Base-by-base conservation (phyloP, 2,797 vertebrate genomes). In the Neopelma chrysocephalum region DNA sequence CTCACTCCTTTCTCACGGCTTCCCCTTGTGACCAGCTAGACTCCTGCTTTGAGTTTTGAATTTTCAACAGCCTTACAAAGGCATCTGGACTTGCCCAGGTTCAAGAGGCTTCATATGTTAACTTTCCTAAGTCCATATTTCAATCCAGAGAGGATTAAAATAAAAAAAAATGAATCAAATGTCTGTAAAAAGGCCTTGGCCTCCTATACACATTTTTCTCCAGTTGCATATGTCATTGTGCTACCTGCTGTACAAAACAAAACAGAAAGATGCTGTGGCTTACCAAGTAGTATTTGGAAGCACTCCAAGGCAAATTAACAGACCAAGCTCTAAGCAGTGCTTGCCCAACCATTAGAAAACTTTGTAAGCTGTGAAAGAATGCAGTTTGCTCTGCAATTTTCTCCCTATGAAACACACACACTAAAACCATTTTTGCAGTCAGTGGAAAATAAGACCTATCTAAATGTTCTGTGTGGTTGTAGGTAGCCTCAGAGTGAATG, bases 231-330 rank as follows among this genome's bases (percentile, higher is more conserved):
- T 86, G 54, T 68, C 45, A 13, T 70, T 45, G 54, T 62, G 57
- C 61, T 92, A 69, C 61, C 87, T 92, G 82, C 82, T 93, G 76
- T 51, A 94, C 26, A 56, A 88, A 92, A 86, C 82, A 81, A 85
- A 93, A 43, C 84, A 91, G 61, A 80, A 83, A 48, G 85, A 62
- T 75, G 62, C 72, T 81, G 43, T 88, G 82, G 58, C 50, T 91
- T 93, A 95, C 82, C 58, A 31, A 81, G 72, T 53, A 86, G 75
- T 75, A n/a, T 78, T 87, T 94, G 94, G 93, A 94, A 94, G 69
- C 12, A 6, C 58, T 94, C 91, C 92, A 94, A 91, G 82, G 82
- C 91, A 91, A 71, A 91, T 80, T 78, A 92, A 83, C 50, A 76
- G 91, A 65, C 84, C 57, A 90, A 58, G 32, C 72, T 89, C 94